Conservation (phyloP, 2,888 invertebrate genomes). For the Malacosoma neustria region DNA sequence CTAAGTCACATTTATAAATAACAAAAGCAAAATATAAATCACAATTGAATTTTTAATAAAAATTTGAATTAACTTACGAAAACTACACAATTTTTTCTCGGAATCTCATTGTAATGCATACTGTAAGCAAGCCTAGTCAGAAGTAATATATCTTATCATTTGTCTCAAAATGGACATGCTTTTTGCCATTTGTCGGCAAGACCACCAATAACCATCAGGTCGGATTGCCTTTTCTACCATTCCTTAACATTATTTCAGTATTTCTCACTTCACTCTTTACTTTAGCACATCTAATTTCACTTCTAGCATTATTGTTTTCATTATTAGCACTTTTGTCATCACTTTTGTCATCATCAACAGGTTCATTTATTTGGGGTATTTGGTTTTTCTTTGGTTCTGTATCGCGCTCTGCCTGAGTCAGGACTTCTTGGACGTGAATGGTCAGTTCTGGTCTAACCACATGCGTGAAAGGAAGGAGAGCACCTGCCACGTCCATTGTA, state of each 20-base stretch:
- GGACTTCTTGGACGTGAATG: constrained; percentile 60
- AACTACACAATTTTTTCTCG: too few relatives aligned
- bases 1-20: too few relatives aligned
- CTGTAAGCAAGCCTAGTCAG: constrained; percentile 15
- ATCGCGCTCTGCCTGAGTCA: constrained; percentile 47
- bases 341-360: constrained; percentile 25
- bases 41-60: background rate
- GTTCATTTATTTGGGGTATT: constrained; percentile 58
- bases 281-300: constrained; percentile 16
- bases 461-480: constrained; percentile 61
- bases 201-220: constrained; percentile 65
- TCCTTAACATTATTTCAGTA: constrained; percentile 14
- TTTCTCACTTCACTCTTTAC: constrained; percentile 18
- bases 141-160: constrained; percentile 62
- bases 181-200: constrained; percentile 51
- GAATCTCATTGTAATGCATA: background rate
- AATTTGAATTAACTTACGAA: background rate
- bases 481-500: constrained; percentile 70
- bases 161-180: constrained; percentile 66
- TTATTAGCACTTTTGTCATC: constrained; percentile 11
- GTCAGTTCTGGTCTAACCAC: constrained; percentile 61
- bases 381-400: constrained; percentile 22
- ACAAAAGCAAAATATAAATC: background rate
- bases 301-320: constrained; percentile 15
- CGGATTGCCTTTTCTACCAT: constrained; percentile 24